phyloP scores from a whole-genome alignment of 2,113 vertebrate species.

The Chunga burmeisteri region DNA sequence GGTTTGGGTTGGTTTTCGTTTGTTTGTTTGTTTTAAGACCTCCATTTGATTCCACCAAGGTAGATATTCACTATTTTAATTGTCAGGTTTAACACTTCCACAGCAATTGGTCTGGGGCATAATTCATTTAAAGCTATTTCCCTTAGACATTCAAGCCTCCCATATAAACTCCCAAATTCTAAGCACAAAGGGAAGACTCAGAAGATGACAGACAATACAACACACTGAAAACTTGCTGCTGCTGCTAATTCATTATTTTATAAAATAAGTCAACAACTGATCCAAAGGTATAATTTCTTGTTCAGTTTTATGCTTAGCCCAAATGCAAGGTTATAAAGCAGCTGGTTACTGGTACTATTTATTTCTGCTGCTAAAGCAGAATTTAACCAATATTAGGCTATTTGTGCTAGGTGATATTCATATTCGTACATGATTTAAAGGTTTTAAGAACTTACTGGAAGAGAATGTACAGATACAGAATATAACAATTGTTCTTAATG shows the following conservation, averaged over 20 bases:
- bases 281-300: background rate
- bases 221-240: background rate
- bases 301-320: background rate
- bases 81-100: background rate
- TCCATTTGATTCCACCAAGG: background rate
- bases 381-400: background rate
- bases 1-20: background rate
- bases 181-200: background rate
- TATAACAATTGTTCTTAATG: background rate
- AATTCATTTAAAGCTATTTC: background rate
- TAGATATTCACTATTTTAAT: background rate
- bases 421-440: background rate
- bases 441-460: conserved; percentile 1
- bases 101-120: background rate
- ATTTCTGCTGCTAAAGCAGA: background rate
- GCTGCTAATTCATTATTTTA: background rate
- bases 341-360: background rate
- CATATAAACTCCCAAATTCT: background rate
- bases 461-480: background rate
- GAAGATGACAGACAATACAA: background rate
- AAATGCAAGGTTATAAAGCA: background rate
- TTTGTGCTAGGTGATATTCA: background rate
- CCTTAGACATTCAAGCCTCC: background rate
- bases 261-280: background rate
- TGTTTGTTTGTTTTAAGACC: background rate